Evolutionary conservation across 1,140 invertebrate genomes (phyloP), one percentile per base, ranked within the genome.

Genomic region (Zophobas morio): DNA sequence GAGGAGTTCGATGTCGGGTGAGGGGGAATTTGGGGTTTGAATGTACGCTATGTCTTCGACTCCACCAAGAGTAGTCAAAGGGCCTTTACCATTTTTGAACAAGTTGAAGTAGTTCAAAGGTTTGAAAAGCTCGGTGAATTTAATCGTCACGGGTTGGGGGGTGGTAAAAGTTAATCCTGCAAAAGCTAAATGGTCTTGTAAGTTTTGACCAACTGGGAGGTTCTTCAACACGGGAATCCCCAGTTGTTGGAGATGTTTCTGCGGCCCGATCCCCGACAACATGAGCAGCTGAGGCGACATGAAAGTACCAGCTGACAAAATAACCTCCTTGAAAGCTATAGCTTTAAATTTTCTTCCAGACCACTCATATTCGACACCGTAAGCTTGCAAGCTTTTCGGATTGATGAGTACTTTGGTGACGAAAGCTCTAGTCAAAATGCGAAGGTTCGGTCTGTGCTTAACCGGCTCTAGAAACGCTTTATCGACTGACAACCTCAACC

Each of bases 261-360:
- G 89, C 3, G 94, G 93, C 0, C 94, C 95, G 5, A 96, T 88
- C 0, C 95, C 95, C 0, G 93, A 94, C 0, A 95, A 87, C 91
- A 95, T 93, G 34, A 96, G 84, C 5, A 96, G 80, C 84, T 98
- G 96, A 0, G 97, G 94, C 0, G 95, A 95, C 84, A 96, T 96
- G 0, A 98, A 89, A 0, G 95, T 89, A 0, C 97, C 97, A 0
- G 91, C 94, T 4, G 94, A 95, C 1, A 97, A 80, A 60, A 97
- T 94, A 0, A 98, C 92, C 86, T 98, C 97, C 82, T 94, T 96
- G 6, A 87, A 90, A 0, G 94, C 94, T 33, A 91, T 86, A 2
- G 95, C 92, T 36, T 91, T 89, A 78, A 92, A 90, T 0, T 91
- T 86, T 85, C 91, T 90, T 70, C 90, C 91, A 46, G 94, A 90